These are phyloP conservation scores for Eristalis intricaria DNA, from an alignment of 2,888 invertebrate genomes.

Conservation along the genomic window DNA sequence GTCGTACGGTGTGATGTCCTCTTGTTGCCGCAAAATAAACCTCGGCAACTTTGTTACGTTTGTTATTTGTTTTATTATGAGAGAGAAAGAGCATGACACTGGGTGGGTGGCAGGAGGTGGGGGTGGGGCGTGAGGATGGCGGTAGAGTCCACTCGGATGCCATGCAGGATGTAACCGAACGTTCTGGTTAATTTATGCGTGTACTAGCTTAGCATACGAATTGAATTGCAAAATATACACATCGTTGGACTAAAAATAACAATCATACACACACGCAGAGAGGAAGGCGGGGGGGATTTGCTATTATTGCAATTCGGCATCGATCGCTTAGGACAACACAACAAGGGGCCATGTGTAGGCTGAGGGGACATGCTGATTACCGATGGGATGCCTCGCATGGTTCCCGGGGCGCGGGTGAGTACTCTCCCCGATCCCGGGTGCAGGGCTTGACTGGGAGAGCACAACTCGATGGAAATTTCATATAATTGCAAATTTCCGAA, in stretches of 20 bases:
- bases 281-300: background rate
- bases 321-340: conserved; percentile 5
- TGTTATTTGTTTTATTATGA: conserved; percentile 29
- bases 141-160: background rate
- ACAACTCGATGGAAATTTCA: conserved; percentile 17
- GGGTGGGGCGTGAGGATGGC: too few species aligned
- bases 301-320: conserved; percentile 3
- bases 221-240: conserved; percentile 35
- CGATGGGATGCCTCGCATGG: background rate
- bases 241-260: background rate
- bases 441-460: background rate
- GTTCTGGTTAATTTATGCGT: conserved; percentile 21
- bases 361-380: background rate
- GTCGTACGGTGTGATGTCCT: conserved; percentile 36
- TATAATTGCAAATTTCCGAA: conserved; percentile 29
- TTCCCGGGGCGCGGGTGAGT: too few species aligned
- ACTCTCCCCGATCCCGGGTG: background rate
- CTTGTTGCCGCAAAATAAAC: conserved; percentile 46
- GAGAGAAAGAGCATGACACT: too few species aligned
- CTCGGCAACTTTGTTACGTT: conserved; percentile 27
- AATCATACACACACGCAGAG: background rate
- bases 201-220: conserved; percentile 13
- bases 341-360: background rate
- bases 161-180: background rate
- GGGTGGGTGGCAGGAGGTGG: too few species aligned